These are phyloP conservation scores for Panopea generosa DNA, from an alignment of 2,888 invertebrate species.

Conservation along the genomic window DNA sequence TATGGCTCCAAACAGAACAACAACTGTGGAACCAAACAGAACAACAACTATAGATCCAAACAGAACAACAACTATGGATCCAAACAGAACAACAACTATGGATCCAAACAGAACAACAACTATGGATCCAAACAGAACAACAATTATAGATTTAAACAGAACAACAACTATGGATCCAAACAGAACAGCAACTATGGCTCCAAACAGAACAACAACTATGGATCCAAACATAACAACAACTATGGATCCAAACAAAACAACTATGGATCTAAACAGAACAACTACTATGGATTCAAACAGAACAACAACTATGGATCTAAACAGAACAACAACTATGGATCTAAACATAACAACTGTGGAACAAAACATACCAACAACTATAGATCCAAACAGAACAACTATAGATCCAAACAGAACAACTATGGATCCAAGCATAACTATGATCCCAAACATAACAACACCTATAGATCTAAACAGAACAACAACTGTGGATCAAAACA, in stretches of 20 bases:
- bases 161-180: slow-evolving; percentile 1
- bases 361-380: neutral
- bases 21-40: neutral
- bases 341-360: neutral
- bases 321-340: neutral
- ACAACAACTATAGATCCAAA: slow-evolving; percentile 1
- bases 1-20: too few relatives aligned
- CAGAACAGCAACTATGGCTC: neutral
- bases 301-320: too few relatives aligned
- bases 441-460: neutral
- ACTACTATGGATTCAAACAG: neutral
- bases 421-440: slow-evolving; percentile 1
- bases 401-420: neutral
- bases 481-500: neutral
- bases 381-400: neutral
- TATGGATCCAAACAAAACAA: slow-evolving; percentile 1
- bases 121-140: neutral
- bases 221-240: neutral
- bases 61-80: neutral
- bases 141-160: neutral
- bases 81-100: neutral
- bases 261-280: neutral
- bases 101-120: neutral
- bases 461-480: slow-evolving; percentile 6
- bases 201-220: too few relatives aligned